Conservation (phyloP, 2,888 invertebrate genomes). For the Cancer borealis region DNA sequence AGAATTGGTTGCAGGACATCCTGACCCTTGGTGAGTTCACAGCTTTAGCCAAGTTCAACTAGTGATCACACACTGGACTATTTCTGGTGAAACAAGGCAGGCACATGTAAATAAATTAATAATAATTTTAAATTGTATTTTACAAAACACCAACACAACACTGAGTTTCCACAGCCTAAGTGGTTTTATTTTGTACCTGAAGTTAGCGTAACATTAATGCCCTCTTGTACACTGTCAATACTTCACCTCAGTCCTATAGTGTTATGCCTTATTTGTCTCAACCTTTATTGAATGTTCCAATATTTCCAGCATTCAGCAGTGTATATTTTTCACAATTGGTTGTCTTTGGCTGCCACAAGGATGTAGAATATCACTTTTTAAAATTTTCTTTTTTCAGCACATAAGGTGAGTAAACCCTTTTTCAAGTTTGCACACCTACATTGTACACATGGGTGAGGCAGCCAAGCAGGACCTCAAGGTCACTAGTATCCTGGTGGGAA, state of each 20-base stretch:
- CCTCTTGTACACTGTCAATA: not conserved
- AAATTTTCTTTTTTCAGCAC: not conserved
- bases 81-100: not conserved
- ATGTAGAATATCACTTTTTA: not conserved
- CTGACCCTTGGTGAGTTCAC: not conserved
- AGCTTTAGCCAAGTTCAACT: not conserved
- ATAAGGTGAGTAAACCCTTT: too few species aligned
- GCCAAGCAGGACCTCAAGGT: not conserved
- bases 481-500: not conserved
- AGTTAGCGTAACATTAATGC: not conserved
- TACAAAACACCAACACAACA: not conserved
- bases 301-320: not conserved
- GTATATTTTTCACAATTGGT: not conserved
- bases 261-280: not conserved
- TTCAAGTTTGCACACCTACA: too few species aligned
- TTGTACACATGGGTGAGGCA: not conserved
- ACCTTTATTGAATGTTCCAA: not conserved
- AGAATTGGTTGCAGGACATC: not conserved
- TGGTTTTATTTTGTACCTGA: not conserved
- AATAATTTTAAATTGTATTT: constrained; percentile 1
- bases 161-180: constrained; percentile 21
- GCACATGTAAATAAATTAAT: not conserved
- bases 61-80: not conserved
- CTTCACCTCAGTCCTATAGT: not conserved
- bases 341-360: not conserved